phyloP scores from a whole-genome alignment of 1,140 invertebrate species.

The Brachionus manjavacas region DNA sequence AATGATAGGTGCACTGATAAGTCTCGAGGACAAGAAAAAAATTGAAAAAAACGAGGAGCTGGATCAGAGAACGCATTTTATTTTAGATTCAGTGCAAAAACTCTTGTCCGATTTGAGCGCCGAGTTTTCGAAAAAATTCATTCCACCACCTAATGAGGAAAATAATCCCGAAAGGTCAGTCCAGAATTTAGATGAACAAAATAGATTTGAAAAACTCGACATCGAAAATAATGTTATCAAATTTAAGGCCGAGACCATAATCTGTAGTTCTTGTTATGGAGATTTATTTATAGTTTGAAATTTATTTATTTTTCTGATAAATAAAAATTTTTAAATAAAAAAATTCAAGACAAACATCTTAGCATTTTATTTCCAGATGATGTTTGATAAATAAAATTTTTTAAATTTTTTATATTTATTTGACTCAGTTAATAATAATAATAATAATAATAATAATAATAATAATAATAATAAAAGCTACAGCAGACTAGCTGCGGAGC shows the following conservation, averaged over 20 bases:
- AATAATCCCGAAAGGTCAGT: neutral
- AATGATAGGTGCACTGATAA: neutral
- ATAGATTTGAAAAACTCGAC: neutral
- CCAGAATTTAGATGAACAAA: neutral
- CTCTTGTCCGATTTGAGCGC: neutral
- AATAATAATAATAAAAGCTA: too few species aligned
- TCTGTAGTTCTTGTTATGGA: constrained; percentile 32
- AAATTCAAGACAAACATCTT: neutral
- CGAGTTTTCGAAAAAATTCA: neutral
- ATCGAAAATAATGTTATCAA: neutral
- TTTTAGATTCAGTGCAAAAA: neutral
- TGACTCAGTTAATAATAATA: too few species aligned
- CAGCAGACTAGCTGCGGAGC: too few species aligned
- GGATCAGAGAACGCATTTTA: neutral
- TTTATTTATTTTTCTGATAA: neutral
- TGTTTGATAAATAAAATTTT: too few species aligned
- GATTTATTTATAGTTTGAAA: constrained; percentile 38
- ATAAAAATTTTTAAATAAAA: neutral
- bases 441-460: too few species aligned
- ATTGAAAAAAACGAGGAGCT: neutral
- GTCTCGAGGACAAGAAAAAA: neutral
- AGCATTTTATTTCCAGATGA: too few species aligned
- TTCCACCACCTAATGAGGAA: neutral
- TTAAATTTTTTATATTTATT: too few species aligned
- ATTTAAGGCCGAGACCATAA: constrained; percentile 8